phyloP scores from a whole-genome alignment of 2,797 vertebrate genomes.

The Sparidentex hasta region DNA sequence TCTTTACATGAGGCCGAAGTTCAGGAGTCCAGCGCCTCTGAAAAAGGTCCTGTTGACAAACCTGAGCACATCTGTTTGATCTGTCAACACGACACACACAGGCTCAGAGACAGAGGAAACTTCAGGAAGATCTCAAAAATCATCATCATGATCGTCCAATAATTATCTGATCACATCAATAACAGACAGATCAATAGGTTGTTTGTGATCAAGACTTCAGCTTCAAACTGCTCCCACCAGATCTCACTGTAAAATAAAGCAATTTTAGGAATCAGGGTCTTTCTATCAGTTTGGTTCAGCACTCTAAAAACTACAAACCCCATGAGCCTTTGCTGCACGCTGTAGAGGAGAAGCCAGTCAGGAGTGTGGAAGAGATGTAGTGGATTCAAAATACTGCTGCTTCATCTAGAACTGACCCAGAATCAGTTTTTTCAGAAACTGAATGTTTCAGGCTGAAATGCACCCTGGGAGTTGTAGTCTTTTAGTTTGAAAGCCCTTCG shows the following conservation, averaged over 20 bases:
- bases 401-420: not conserved
- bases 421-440: not conserved
- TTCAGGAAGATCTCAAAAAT: not conserved
- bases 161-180: not conserved
- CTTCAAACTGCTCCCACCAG: not conserved
- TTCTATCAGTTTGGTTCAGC: not conserved
- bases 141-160: not conserved
- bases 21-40: slow-evolving; percentile 35
- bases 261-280: not conserved
- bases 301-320: slow-evolving; percentile 1
- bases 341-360: not conserved
- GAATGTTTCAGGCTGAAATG: not conserved
- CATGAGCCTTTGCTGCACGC: slow-evolving; percentile 11
- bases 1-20: slow-evolving; percentile 38
- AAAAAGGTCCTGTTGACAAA: slow-evolving; percentile 47
- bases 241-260: not conserved
- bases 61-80: slow-evolving; percentile 59
- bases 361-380: not conserved
- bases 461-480: not conserved
- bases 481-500: too few species aligned
- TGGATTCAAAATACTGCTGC: too few species aligned
- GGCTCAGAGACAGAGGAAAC: not conserved
- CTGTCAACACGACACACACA: slow-evolving; percentile 34
- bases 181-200: not conserved
- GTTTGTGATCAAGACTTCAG: not conserved